These are phyloP conservation scores for Teleogryllus oceanicus DNA, from an alignment of 2,888 invertebrate species.

Conservation along the genomic window DNA sequence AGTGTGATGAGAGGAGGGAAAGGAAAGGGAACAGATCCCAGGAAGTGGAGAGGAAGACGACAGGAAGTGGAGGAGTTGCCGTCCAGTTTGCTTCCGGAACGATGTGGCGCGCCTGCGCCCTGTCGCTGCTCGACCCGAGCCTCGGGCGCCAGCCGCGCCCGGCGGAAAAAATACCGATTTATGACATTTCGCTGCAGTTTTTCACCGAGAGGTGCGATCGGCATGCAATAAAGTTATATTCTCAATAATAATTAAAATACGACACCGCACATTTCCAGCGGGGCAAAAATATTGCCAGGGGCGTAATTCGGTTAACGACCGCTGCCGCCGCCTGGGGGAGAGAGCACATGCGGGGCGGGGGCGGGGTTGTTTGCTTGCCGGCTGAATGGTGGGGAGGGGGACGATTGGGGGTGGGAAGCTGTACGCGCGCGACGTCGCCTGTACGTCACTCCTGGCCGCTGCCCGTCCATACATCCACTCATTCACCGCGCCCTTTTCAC, in stretches of 20 bases:
- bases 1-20: no score
- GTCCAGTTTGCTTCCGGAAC: no score
- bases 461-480: no score
- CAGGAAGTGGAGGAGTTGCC: no score
- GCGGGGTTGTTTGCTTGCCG: neutral
- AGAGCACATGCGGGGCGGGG: neutral
- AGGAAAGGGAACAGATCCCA: no score
- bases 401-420: neutral
- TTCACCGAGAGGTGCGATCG: conserved; percentile 1
- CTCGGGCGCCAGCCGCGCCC: no score
- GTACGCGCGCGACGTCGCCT: neutral
- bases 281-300: neutral
- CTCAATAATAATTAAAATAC: conserved; percentile 11
- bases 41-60: no score
- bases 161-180: neutral
- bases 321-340: neutral
- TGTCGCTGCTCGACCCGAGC: no score
- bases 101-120: no score
- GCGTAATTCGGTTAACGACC: conserved; percentile 4
- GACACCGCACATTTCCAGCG: conserved; percentile 9
- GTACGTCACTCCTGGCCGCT: neutral
- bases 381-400: neutral
- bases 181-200: conserved; percentile 6
- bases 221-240: conserved; percentile 18
- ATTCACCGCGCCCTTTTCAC: no score